These are phyloP conservation scores for Capromys pilorides DNA, from an alignment of 2,797 vertebrate species.

Conservation along the genomic window DNA sequence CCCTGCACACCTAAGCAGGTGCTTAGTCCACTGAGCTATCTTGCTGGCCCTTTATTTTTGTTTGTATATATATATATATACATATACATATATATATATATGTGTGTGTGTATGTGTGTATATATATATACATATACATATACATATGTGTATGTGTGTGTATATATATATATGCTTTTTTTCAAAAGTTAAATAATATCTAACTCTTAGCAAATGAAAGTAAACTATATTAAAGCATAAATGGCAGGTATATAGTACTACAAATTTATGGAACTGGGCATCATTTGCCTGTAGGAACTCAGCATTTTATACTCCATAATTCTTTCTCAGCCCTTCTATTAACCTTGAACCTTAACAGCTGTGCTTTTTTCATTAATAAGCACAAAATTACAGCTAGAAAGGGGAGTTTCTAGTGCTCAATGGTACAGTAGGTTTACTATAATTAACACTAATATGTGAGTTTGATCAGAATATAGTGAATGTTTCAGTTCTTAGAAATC, in stretches of 20 bases:
- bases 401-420: neutral
- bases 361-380: neutral
- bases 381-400: neutral
- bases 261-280: conserved; percentile 1
- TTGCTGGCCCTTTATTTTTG: no score
- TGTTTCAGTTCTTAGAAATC: neutral
- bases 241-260: neutral
- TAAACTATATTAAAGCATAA: neutral
- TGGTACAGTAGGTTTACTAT: neutral
- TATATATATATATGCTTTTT: neutral
- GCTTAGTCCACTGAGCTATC: no score
- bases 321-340: neutral
- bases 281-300: neutral
- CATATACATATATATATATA: no score
- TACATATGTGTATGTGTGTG: no score
- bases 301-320: neutral
- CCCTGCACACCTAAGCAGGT: no score
- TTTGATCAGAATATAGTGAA: neutral
- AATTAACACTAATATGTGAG: neutral
- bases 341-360: neutral
- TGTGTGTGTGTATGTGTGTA: no score
- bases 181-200: conserved; percentile 29
- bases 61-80: no score
- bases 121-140: no score
- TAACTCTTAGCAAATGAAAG: conserved; percentile 35